Evolutionary conservation across 2,113 vertebrate genomes (phyloP).

Genomic region (Alligator sinensis): DNA sequence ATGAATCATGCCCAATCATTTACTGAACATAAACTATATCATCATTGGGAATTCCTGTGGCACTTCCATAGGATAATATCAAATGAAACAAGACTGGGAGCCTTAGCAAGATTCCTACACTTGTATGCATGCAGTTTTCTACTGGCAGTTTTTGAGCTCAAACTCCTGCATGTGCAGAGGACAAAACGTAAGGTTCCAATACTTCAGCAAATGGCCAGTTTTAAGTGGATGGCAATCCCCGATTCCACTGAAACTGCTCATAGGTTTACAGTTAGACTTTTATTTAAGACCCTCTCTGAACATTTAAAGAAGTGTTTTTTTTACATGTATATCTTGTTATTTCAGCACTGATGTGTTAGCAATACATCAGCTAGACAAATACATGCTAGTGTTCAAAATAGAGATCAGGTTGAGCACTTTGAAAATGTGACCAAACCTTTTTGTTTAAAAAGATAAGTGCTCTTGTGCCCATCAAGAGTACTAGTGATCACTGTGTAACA

Average conservation of each 20-base stretch:
- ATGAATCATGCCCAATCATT: too few relatives aligned
- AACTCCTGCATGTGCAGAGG: neutral
- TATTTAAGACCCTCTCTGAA: neutral
- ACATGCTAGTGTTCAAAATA: neutral
- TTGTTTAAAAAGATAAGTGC: neutral
- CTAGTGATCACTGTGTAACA: neutral
- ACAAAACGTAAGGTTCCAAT: neutral
- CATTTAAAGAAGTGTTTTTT: fast-evolving
- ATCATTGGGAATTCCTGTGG: too few relatives aligned
- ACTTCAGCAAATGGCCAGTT: neutral
- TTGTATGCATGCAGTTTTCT: neutral
- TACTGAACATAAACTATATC: too few relatives aligned
- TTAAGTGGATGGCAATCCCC: neutral
- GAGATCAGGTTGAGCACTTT: neutral
- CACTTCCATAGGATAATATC: too few relatives aligned
- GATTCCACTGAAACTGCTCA: neutral
- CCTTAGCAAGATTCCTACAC: neutral
- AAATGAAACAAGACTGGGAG: too few relatives aligned
- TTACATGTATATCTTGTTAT: neutral
- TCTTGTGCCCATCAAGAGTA: neutral
- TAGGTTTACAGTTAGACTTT: neutral
- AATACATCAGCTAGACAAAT: neutral
- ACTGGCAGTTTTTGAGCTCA: neutral
- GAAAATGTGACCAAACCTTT: neutral
- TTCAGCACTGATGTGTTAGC: neutral